Evolutionary conservation across 1,140 invertebrate genomes (phyloP).

Genomic region (Leptinotarsa texana): DNA sequence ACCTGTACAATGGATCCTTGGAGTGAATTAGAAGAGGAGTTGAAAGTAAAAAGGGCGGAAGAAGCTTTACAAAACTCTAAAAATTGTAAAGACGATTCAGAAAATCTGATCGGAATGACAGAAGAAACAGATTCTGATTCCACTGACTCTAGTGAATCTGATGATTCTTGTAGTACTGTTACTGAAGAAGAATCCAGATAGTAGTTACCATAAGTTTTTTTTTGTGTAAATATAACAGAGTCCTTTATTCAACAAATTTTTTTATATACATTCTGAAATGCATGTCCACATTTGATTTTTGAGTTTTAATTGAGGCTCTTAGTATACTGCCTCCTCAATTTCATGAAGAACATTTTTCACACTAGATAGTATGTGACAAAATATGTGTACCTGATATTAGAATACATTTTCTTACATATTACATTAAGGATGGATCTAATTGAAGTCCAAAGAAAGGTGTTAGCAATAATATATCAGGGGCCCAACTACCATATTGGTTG

Average conservation of each 20-base stretch:
- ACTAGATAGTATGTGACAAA: neutral
- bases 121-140: neutral
- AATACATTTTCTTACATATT: neutral
- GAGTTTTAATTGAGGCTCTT: too few species aligned
- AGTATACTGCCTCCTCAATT: neutral
- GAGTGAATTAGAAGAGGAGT: constrained; percentile 28
- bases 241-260: too few species aligned
- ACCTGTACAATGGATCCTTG: constrained; percentile 32
- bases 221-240: too few species aligned
- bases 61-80: constrained; percentile 7
- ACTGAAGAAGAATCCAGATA: neutral
- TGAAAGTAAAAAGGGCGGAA: constrained; percentile 24
- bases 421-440: too few species aligned
- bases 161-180: neutral
- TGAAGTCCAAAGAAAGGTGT: too few species aligned
- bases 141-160: neutral
- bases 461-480: too few species aligned
- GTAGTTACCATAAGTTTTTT: neutral
- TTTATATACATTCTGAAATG: too few species aligned
- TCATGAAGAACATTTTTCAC: neutral
- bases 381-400: neutral
- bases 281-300: too few species aligned
- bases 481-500: too few species aligned
- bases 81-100: constrained; percentile 1
- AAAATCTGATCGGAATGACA: neutral